Evolutionary conservation across 1,140 invertebrate species (phyloP).

Genomic region (Homalodisca vitripennis): DNA sequence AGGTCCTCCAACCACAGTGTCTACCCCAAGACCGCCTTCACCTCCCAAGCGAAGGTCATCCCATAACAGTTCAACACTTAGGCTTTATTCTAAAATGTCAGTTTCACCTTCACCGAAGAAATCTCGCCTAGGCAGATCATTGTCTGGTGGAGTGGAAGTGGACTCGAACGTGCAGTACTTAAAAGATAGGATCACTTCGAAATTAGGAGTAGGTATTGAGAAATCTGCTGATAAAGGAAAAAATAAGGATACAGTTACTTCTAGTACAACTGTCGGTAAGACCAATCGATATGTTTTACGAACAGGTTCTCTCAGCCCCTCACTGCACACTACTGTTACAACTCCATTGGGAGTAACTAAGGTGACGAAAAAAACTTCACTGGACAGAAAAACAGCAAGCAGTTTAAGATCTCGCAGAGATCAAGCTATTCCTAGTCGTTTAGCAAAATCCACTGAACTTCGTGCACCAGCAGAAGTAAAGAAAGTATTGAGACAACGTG

Average conservation of each 20-base stretch:
- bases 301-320: constrained; percentile 24
- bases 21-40: constrained; percentile 52
- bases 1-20: constrained; percentile 37
- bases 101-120: constrained; percentile 39
- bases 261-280: constrained; percentile 24
- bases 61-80: constrained; percentile 65
- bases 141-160: constrained; percentile 35
- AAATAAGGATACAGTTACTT: neutral
- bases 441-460: constrained; percentile 53
- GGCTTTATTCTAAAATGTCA: constrained; percentile 59
- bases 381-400: constrained; percentile 1
- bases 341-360: neutral
- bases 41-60: constrained; percentile 71
- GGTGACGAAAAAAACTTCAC: constrained; percentile 16
- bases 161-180: constrained; percentile 38
- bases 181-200: constrained; percentile 33
- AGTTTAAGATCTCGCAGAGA: constrained; percentile 22
- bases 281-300: neutral
- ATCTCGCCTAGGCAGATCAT: constrained; percentile 40
- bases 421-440: neutral
- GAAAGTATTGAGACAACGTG: constrained; percentile 53
- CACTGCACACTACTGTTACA: constrained; percentile 12
- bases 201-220: constrained; percentile 28
- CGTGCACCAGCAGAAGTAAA: constrained; percentile 59
- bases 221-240: neutral